Evolutionary conservation across 2,113 vertebrate species (phyloP).

Genomic region (Toxostoma redivivum): DNA sequence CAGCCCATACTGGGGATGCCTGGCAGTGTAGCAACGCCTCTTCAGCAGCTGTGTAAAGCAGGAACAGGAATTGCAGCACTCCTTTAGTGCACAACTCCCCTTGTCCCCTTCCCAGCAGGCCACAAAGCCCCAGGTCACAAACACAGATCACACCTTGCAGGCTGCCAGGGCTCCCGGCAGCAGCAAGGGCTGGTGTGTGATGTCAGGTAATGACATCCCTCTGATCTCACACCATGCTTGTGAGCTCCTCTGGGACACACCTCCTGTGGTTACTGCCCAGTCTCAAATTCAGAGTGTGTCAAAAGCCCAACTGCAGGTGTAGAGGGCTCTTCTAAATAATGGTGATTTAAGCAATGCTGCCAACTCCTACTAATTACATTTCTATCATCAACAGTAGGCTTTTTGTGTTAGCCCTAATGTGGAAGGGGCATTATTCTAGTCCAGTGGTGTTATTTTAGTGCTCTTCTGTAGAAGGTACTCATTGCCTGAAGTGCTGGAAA

Average conservation of each 20-base stretch:
- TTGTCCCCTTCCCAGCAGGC: neutral
- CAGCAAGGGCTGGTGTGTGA: neutral
- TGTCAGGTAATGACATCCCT: neutral
- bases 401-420: constrained; percentile 39
- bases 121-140: neutral
- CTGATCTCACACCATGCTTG: neutral
- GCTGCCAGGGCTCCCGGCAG: neutral
- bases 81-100: neutral
- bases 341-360: constrained; percentile 11
- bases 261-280: neutral
- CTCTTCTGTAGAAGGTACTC: constrained; percentile 56
- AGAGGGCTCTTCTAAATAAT: constrained; percentile 42
- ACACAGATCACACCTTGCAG: neutral
- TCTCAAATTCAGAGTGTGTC: neutral
- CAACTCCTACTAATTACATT: constrained; percentile 41
- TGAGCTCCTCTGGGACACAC: neutral
- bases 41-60: neutral
- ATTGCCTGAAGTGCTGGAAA: constrained; percentile 63
- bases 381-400: constrained; percentile 41
- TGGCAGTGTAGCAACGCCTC: neutral
- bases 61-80: neutral
- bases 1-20: neutral
- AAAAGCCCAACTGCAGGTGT: constrained; percentile 9
- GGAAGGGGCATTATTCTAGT: constrained; percentile 19
- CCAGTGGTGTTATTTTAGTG: constrained; percentile 53